Conservation (phyloP, 2,797 vertebrate species). For the Melanotaenia pygmaea region DNA sequence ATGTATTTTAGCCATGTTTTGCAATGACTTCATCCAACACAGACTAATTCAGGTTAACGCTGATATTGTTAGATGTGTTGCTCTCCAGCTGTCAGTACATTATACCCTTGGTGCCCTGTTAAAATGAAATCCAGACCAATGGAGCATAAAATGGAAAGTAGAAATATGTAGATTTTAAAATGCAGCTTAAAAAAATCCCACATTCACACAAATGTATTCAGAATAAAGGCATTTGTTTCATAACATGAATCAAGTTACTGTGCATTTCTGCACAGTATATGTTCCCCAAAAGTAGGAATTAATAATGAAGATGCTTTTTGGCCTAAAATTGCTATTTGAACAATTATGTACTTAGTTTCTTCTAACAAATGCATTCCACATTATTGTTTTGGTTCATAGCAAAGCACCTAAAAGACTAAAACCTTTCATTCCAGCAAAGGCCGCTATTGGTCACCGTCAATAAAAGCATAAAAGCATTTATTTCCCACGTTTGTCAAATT, state of each 20-base stretch:
- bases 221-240: conserved; percentile 67
- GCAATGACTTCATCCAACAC: conserved; percentile 53
- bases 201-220: conserved; percentile 77
- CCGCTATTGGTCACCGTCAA: conserved; percentile 89
- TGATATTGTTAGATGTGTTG: conserved; percentile 45
- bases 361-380: conserved; percentile 87
- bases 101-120: conserved; percentile 65
- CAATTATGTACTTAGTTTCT: conserved; percentile 91
- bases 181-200: conserved; percentile 68
- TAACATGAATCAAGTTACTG: conserved; percentile 74
- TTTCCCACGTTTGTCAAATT: conserved; percentile 91
- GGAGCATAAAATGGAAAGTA: conserved; percentile 66
- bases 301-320: conserved; percentile 89
- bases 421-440: conserved; percentile 90
- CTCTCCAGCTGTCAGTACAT: conserved; percentile 52
- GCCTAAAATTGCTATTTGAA: conserved; percentile 87
- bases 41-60: conserved; percentile 51
- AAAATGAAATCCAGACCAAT: conserved; percentile 69
- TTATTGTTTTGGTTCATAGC: conserved; percentile 87
- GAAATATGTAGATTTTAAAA: conserved; percentile 76
- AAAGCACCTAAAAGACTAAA: conserved; percentile 88
- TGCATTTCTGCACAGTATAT: conserved; percentile 81
- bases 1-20: conserved; percentile 62
- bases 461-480: conserved; percentile 93
- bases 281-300: conserved; percentile 85